phyloP scores from a whole-genome alignment of 2,113 vertebrate species.

The Eublepharis macularius region DNA sequence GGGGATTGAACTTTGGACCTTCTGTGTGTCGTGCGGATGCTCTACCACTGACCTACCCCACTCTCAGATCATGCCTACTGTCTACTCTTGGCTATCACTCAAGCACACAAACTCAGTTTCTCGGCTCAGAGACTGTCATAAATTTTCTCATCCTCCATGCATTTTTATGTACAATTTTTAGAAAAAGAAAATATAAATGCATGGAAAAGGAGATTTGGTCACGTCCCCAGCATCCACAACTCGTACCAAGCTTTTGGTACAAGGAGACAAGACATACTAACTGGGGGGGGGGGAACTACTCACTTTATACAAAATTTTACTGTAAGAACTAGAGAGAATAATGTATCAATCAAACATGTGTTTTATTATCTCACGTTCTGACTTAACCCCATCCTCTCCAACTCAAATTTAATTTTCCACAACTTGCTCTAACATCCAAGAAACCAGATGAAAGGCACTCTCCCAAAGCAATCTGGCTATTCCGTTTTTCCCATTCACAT shows the following conservation, averaged over 20 bases:
- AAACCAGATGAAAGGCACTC: slow-evolving; percentile 35
- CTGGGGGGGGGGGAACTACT: not conserved
- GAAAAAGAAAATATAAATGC: not conserved
- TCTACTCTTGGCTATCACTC: not conserved
- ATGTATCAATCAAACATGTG: slow-evolving; percentile 50
- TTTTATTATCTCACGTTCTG: slow-evolving; percentile 63
- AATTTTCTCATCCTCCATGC: not conserved
- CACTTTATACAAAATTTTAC: slow-evolving; percentile 33
- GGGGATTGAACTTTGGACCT: too few relatives aligned
- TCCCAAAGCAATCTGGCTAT: slow-evolving; percentile 36
- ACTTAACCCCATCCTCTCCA: slow-evolving; percentile 45
- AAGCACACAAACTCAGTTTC: not conserved
- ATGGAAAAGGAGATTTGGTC: slow-evolving; percentile 39
- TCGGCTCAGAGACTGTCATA: not conserved
- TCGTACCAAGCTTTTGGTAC: slow-evolving; percentile 46
- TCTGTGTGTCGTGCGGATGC: too few relatives aligned
- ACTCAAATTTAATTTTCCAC: slow-evolving; percentile 55
- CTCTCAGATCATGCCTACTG: not conserved
- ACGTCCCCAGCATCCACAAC: slow-evolving; percentile 41
- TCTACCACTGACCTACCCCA: too few relatives aligned
- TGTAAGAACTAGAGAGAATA: not conserved
- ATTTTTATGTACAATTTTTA: not conserved
- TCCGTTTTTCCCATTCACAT: slow-evolving; percentile 30
- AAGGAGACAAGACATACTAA: slow-evolving; percentile 14
- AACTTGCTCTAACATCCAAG: slow-evolving; percentile 25